Conservation (phyloP, 2,888 invertebrate genomes). For the Cheilosia pagana region DNA sequence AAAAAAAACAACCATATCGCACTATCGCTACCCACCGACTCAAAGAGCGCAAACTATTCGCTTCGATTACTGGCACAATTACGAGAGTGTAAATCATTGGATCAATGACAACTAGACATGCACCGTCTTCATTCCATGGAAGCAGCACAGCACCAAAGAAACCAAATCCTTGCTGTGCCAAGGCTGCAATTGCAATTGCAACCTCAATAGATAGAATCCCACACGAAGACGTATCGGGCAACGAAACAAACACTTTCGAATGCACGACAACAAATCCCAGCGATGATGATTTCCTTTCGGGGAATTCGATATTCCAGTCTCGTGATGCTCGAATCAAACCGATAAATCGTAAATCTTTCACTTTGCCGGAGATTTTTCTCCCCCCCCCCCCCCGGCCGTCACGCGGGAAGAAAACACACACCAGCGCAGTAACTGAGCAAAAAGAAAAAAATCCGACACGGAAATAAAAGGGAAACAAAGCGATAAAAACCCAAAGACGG, state of each 20-base stretch:
- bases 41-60: slow-evolving; percentile 11
- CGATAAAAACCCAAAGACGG: slow-evolving; percentile 64
- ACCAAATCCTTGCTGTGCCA: slow-evolving; percentile 52
- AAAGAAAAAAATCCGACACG: slow-evolving; percentile 58
- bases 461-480: slow-evolving; percentile 72
- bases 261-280: slow-evolving; percentile 72
- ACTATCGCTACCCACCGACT: slow-evolving; percentile 11
- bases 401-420: slow-evolving; percentile 53
- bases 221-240: slow-evolving; percentile 22
- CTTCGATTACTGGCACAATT: slow-evolving; percentile 64
- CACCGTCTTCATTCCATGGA: slow-evolving; percentile 66
- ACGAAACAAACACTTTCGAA: slow-evolving; percentile 70
- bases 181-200: slow-evolving; percentile 50
- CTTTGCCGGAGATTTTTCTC: slow-evolving; percentile 75
- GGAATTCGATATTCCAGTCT: slow-evolving; percentile 77
- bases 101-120: slow-evolving; percentile 73
- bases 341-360: slow-evolving; percentile 78
- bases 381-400: slow-evolving; percentile 7
- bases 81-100: slow-evolving; percentile 72
- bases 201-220: slow-evolving; percentile 57
- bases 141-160: slow-evolving; percentile 14
- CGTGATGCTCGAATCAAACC: slow-evolving; percentile 77
- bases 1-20: slow-evolving; percentile 26
- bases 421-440: slow-evolving; percentile 32
- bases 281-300: slow-evolving; percentile 74